phyloP scores from a whole-genome alignment of 2,888 invertebrate species.

The Leucophenga maculata region DNA sequence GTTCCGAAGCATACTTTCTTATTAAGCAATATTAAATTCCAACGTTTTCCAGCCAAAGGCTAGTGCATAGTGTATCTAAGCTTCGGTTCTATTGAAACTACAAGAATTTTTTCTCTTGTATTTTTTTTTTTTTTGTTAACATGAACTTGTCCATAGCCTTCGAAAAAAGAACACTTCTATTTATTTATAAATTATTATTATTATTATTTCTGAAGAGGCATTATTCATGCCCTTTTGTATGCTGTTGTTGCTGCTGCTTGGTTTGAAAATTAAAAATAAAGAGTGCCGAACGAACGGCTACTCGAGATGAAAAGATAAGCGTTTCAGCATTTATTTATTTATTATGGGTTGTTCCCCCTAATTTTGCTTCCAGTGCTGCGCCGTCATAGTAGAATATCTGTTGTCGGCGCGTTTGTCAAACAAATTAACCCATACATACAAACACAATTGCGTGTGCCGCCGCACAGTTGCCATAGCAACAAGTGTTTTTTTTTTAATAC shows the following conservation, averaged over 20 bases:
- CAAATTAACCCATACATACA: slow-evolving; percentile 27
- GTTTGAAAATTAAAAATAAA: not conserved
- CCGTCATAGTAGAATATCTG: not conserved
- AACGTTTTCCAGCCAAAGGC: too few species aligned
- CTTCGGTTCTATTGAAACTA: too few species aligned
- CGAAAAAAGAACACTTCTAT: too few species aligned
- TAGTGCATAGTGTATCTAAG: too few species aligned
- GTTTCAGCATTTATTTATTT: slow-evolving; percentile 1
- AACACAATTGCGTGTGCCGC: slow-evolving; percentile 26
- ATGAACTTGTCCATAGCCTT: too few species aligned
- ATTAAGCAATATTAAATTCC: too few species aligned
- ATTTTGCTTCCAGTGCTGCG: not conserved
- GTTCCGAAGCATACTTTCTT: too few species aligned
- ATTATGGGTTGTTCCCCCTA: not conserved
- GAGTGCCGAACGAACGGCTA: not conserved
- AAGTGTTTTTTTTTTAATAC: slow-evolving; percentile 45
- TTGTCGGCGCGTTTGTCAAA: not conserved
- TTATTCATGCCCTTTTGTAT: not conserved
- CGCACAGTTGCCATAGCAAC: slow-evolving; percentile 56
- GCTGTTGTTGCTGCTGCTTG: too few species aligned
- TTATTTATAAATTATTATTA: too few species aligned
- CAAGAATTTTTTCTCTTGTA: too few species aligned
- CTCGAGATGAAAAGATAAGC: not conserved
- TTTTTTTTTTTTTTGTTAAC: too few species aligned
- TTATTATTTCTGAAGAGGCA: too few species aligned